Base-by-base conservation (phyloP, 1,140 invertebrate genomes). In the Leptopilina clavipes region DNA sequence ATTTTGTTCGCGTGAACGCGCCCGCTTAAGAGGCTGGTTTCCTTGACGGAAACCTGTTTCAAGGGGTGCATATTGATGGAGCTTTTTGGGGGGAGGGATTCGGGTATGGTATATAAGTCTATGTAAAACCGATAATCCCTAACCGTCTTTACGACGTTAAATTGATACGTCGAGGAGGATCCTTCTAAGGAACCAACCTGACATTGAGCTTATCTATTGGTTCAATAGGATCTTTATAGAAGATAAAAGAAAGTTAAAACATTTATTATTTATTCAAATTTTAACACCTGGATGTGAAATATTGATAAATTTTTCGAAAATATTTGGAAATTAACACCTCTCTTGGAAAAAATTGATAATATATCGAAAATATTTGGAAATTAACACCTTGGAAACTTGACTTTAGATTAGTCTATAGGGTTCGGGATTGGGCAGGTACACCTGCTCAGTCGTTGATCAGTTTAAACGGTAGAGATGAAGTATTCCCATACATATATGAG, bases 1-100 rank as follows among this genome's bases (percentile, higher is more conserved):
- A 54, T 52, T 83, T 84, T 79, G 59, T 78, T 75, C 83, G 82
- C 82, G 78, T 81, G 83, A 83, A 83, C 81, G 80, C 82, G 78
- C 76, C 56, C 79, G 70, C 76, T 82, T 78, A 84, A 84, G 77
- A 76, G 81, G 72, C 77, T 76, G 76, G 77, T 78, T 82, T 82
- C 78, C 81, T 79, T 56, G 72, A 48, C 72, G 72, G 76, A 75
- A 76, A 17, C 70, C 22, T 40, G 52, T 22, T 19, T 44, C 48
- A 45, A 73, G 80, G 83, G 82, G 82, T 86, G 85, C 83, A 85
- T 85, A 84, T 83, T 85, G 83, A 86, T 84, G 82, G 79, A 79
- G 80, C 75, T 77, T 77, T 78, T 44, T 40, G 6, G 37, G 9
- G 37, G 9, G 37, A 40, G 37, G 9, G 37, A 9, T n/a, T n/a